These are phyloP conservation scores for Scophthalmus maximus DNA, from an alignment of 2,113 vertebrate species.

Conservation along the genomic window DNA sequence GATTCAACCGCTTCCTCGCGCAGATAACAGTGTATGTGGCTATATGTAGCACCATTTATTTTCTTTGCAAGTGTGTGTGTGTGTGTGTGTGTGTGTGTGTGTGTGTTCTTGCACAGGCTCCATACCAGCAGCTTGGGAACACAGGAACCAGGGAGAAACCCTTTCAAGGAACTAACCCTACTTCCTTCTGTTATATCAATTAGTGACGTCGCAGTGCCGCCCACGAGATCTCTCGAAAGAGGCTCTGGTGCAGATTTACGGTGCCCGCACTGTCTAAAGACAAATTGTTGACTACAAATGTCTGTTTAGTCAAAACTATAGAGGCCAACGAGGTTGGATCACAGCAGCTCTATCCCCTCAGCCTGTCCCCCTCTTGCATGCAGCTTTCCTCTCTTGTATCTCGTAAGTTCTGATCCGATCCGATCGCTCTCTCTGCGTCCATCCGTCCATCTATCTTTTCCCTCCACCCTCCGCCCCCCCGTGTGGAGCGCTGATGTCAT, in stretches of 20 bases:
- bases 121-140: conserved; percentile 44
- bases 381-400: conserved; percentile 17
- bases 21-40: conserved; percentile 39
- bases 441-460: conserved; percentile 31
- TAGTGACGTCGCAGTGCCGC: conserved; percentile 26
- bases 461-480: conserved; percentile 47
- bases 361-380: neutral
- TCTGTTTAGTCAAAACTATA: conserved; percentile 28
- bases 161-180: conserved; percentile 62
- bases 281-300: conserved; percentile 44
- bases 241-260: conserved; percentile 30
- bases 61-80: conserved; percentile 36
- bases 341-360: conserved; percentile 6
- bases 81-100: conserved; percentile 1
- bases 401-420: conserved; percentile 44
- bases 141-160: conserved; percentile 55
- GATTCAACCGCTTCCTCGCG: conserved; percentile 63
- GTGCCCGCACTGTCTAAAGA: conserved; percentile 1
- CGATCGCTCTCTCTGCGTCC: conserved; percentile 32
- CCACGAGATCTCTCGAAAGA: conserved; percentile 37
- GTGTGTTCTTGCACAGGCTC: conserved; percentile 3
- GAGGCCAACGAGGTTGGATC: conserved; percentile 30
- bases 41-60: conserved; percentile 49
- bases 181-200: conserved; percentile 67
- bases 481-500: conserved; percentile 82